phyloP scores from a whole-genome alignment of 2,888 invertebrate species.

The Oscheius sp. region DNA sequence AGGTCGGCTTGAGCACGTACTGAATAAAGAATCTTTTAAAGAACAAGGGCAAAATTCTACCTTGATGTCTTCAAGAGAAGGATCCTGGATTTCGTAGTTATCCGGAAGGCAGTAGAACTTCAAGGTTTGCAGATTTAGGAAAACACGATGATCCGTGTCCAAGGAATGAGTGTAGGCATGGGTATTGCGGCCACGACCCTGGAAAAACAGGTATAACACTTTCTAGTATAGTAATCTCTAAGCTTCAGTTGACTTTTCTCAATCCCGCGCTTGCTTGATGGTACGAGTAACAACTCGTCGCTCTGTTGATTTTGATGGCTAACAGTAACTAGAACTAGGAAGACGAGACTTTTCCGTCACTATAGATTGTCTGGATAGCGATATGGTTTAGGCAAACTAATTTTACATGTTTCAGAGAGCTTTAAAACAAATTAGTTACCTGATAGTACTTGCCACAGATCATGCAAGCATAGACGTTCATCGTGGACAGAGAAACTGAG shows the following conservation, averaged over 20 bases:
- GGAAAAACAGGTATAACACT: conserved; percentile 54
- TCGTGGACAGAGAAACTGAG: conserved; percentile 94
- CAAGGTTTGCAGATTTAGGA: conserved; percentile 89
- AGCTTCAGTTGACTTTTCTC: too few species aligned
- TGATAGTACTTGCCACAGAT: conserved; percentile 98
- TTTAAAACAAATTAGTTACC: conserved; percentile 70
- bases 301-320: too few species aligned
- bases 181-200: conserved; percentile 95
- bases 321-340: too few species aligned
- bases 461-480: conserved; percentile 98
- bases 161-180: conserved; percentile 99
- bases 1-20: conserved; percentile 97
- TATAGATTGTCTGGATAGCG: neutral
- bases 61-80: conserved; percentile 93
- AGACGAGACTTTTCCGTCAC: too few species aligned
- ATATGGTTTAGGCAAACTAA: neutral
- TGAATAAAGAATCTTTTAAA: conserved; percentile 63
- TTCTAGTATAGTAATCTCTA: too few species aligned
- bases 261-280: too few species aligned
- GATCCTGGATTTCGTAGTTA: conserved; percentile 98
- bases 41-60: conserved; percentile 57
- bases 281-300: too few species aligned
- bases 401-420: too few species aligned
- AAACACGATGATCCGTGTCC: conserved; percentile 96
- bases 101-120: conserved; percentile 99